Evolutionary conservation across 2,113 vertebrate genomes (phyloP).

Genomic region (Elgaria multicarinata): DNA sequence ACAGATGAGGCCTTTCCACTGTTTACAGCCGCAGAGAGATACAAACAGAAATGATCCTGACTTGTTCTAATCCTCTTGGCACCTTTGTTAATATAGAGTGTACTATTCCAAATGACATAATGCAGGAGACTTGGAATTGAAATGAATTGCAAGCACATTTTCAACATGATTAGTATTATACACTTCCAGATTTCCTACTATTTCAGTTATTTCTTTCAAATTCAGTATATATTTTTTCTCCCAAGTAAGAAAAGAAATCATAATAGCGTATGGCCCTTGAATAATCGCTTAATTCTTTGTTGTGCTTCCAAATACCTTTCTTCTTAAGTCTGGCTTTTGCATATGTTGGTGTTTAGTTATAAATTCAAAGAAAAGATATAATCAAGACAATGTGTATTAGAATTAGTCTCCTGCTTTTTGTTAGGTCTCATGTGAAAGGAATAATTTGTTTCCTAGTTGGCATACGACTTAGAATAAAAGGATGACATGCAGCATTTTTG

Average conservation of each 20-base stretch:
- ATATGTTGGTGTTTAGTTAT: constrained; percentile 46
- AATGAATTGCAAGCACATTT: constrained; percentile 38
- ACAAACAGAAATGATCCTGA: constrained; percentile 46
- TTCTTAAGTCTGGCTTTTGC: constrained; percentile 40
- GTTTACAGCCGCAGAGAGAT: constrained; percentile 52
- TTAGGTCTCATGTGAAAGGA: neutral
- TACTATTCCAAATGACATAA: constrained; percentile 38
- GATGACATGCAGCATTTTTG: neutral
- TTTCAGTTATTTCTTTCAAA: constrained; percentile 56
- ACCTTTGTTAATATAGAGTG: constrained; percentile 35
- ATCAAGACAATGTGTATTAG: constrained; percentile 33
- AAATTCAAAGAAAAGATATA: constrained; percentile 16
- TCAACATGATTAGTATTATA: neutral
- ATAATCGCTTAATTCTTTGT: constrained; percentile 28
- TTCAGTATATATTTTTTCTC: constrained; percentile 35
- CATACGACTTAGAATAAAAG: neutral
- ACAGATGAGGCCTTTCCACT: constrained; percentile 41
- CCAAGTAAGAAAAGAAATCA: constrained; percentile 39
- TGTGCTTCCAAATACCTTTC: constrained; percentile 47
- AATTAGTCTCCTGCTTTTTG: neutral
- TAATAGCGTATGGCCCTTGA: constrained; percentile 38
- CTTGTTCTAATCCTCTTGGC: constrained; percentile 32
- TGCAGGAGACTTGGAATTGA: constrained; percentile 35
- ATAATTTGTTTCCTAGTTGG: neutral
- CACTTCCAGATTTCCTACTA: neutral